These are phyloP conservation scores for Drosophila emarginata DNA, from an alignment of 2,888 invertebrate genomes.

Conservation along the genomic window DNA sequence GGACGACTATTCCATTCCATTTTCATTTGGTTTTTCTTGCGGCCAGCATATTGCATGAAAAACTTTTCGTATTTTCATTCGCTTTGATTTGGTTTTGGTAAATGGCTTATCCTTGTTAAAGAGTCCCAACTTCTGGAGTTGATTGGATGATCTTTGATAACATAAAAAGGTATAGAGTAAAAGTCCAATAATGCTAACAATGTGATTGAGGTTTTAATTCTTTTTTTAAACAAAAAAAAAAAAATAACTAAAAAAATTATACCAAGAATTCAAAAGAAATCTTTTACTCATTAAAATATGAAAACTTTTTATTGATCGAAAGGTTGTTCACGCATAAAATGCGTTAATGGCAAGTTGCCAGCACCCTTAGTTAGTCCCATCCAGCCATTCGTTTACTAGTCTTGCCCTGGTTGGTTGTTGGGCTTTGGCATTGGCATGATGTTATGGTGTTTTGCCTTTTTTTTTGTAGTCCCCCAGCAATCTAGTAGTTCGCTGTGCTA, in stretches of 20 bases:
- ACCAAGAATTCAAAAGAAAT: background rate
- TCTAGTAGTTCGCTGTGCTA: conserved; percentile 54
- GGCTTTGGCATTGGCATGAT: conserved; percentile 28
- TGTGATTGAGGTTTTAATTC: background rate
- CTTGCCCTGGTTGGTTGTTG: background rate
- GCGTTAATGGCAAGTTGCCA: conserved; percentile 64
- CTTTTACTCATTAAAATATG: conserved; percentile 1
- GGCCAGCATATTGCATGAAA: conserved; percentile 67
- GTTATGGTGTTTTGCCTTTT: conserved; percentile 50
- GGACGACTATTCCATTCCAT: conserved; percentile 53
- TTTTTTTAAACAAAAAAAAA: background rate
- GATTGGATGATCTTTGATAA: conserved; percentile 46
- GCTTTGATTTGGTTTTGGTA: conserved; percentile 50
- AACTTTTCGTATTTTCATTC: conserved; percentile 62
- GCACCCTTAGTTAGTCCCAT: conserved; percentile 24
- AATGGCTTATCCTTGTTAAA: conserved; percentile 48
- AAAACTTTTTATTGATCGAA: background rate
- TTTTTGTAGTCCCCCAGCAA: conserved; percentile 38
- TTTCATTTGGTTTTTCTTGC: conserved; percentile 63
- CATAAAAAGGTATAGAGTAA: background rate
- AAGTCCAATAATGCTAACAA: background rate
- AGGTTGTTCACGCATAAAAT: conserved; percentile 13
- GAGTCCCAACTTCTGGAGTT: conserved; percentile 40
- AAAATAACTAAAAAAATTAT: background rate
- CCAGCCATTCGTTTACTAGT: conserved; percentile 18